These are phyloP conservation scores for Aethina tumida DNA, from an alignment of 1,140 invertebrate species.

Conservation along the genomic window DNA sequence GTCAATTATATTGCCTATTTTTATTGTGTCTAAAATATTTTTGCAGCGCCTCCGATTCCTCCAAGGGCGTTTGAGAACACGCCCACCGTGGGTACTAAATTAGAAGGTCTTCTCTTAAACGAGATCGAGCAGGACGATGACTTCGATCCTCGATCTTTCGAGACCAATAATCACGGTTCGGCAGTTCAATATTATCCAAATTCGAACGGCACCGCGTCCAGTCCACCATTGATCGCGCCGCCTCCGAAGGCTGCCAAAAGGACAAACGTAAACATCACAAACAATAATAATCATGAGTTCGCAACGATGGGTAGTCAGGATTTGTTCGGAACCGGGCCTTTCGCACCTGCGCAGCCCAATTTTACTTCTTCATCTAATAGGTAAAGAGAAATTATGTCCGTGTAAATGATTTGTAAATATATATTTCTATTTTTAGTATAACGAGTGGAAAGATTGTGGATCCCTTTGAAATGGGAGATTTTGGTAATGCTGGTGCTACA, in stretches of 20 bases:
- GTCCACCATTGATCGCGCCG: constrained; percentile 58
- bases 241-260: constrained; percentile 63
- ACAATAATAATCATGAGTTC: constrained; percentile 40
- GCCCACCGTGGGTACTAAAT: constrained; percentile 63
- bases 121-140: constrained; percentile 60
- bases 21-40: constrained; percentile 2
- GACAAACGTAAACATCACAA: constrained; percentile 40
- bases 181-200: constrained; percentile 2
- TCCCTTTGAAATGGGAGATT: constrained; percentile 75
- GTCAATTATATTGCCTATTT: background rate
- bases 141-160: constrained; percentile 35
- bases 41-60: constrained; percentile 52
- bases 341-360: constrained; percentile 36
- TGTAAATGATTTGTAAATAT: constrained; percentile 1
- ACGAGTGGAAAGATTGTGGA: constrained; percentile 37
- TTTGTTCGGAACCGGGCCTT: constrained; percentile 58
- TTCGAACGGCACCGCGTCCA: constrained; percentile 34
- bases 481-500: constrained; percentile 42
- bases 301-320: constrained; percentile 37
- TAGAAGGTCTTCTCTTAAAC: constrained; percentile 73
- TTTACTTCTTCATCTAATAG: constrained; percentile 20
- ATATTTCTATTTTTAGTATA: constrained; percentile 14
- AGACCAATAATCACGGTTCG: constrained; percentile 19
- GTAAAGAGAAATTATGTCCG: constrained; percentile 12
- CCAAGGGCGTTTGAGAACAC: constrained; percentile 52